Base-by-base conservation (phyloP, 2,888 invertebrate genomes). In the Folsomia manolachei region DNA sequence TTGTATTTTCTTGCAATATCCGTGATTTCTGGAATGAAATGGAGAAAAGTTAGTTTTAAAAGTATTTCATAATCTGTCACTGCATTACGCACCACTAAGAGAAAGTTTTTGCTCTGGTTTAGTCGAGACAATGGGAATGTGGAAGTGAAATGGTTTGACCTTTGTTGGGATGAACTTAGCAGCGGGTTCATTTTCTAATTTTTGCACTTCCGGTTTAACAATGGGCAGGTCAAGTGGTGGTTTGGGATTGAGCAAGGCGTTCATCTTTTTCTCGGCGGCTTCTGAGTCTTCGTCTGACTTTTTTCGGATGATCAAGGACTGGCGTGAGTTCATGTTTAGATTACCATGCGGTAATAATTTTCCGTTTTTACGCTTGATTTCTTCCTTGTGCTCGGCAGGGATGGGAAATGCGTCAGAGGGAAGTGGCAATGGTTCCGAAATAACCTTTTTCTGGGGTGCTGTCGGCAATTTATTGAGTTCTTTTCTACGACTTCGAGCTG, bases 71-170 rank as follows among this genome's bases (percentile, higher is more conserved):
- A 56, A 56, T 56, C 18, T 56, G n/a, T 56, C n/a, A n/a, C n/a
- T n/a, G n/a, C n/a, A n/a, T n/a, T n/a, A n/a, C n/a, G 39, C 23
- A 66, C 65, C 65, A 51, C 52, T 52, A 18, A 52, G 27, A 9
- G 19, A 23, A 7, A 53, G 0, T 24, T 23, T 64, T 21, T 27
- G 11, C 21, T 66, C 39, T 18, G 65, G 63, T 7, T 2, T 24
- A 14, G 62, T 23, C 11, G 73, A 60, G 1, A 75, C 9, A 9
- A 75, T 71, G 0, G 72, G 75, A 61, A 75, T 62, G 23, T 75
- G 75, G 19, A 75, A 75, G 25, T 75, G 75, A 52, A 75, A 75
- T 0, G 75, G 71, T 19, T 71, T 71, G 1, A 1, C 14, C 19
- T 67, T 24, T 4, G 67, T 67, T 21, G 56, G 56, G 25, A 67